Evolutionary conservation across 2,888 invertebrate genomes (phyloP).

Genomic region (Nephrotoma appendiculata): DNA sequence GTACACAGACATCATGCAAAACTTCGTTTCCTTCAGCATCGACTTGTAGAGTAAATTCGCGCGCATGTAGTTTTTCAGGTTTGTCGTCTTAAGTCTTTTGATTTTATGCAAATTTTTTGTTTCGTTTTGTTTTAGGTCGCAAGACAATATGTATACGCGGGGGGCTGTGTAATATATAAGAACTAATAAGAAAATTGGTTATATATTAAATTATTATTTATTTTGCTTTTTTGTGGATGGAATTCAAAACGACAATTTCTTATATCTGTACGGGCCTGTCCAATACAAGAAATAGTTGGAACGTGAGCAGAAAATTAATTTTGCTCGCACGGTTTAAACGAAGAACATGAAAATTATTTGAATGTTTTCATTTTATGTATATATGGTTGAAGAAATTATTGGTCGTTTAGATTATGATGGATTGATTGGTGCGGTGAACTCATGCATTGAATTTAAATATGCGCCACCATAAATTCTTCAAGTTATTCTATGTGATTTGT

Average conservation of each 20-base stretch:
- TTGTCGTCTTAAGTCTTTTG: neutral
- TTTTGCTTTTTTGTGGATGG: neutral
- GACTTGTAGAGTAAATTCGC: neutral
- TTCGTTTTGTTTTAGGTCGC: neutral
- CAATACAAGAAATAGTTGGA: neutral
- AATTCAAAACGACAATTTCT: neutral
- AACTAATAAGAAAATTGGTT: neutral
- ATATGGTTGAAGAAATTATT: neutral
- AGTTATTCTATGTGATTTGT: neutral
- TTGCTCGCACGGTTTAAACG: neutral
- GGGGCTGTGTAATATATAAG: neutral
- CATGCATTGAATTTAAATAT: neutral
- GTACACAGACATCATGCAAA: neutral
- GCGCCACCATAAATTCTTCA: neutral
- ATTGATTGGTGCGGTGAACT: neutral
- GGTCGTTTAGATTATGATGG: neutral
- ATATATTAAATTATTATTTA: neutral
- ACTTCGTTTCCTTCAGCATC: neutral
- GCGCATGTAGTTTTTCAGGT: neutral
- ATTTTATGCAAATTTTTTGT: neutral
- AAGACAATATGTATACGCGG: neutral
- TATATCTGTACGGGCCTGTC: neutral
- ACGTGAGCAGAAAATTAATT: neutral
- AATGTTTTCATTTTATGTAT: neutral
- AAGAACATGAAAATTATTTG: neutral